These are phyloP conservation scores for Machimus atricapillus DNA, from an alignment of 2,888 invertebrate genomes.

Conservation along the genomic window DNA sequence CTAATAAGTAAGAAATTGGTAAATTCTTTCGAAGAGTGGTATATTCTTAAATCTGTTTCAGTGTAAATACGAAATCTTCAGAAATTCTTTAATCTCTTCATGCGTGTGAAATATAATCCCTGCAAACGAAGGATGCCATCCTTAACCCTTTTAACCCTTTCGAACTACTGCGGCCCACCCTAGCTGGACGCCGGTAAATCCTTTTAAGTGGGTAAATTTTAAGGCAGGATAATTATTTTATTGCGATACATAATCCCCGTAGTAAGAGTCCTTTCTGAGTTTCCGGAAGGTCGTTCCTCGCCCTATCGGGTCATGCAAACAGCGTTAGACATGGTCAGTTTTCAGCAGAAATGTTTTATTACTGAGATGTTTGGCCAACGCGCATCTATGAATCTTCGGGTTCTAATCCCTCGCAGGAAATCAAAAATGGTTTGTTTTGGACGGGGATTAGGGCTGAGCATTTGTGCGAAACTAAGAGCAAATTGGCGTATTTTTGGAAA, in stretches of 20 bases:
- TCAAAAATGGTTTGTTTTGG: neutral
- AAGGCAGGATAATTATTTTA: neutral
- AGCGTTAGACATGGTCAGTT: neutral
- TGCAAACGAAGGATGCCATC: neutral
- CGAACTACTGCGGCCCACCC: neutral
- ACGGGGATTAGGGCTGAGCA: neutral
- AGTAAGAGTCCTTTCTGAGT: neutral
- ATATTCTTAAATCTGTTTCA: neutral
- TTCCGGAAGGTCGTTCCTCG: neutral
- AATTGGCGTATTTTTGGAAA: neutral
- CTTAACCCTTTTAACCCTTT: neutral
- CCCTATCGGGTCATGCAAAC: neutral
- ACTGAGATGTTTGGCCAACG: neutral
- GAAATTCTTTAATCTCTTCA: neutral
- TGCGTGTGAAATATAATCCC: neutral
- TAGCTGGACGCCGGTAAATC: neutral
- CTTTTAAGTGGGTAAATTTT: neutral
- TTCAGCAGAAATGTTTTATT: neutral
- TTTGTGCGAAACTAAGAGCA: neutral
- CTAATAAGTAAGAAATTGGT: too few relatives aligned
- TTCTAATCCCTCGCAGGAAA: neutral
- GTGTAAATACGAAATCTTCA: neutral
- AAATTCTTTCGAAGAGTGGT: neutral
- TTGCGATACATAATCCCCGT: neutral
- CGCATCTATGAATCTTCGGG: neutral